Base-by-base conservation (phyloP, 2,113 vertebrate species). In the Oncorhynchus keta region DNA sequence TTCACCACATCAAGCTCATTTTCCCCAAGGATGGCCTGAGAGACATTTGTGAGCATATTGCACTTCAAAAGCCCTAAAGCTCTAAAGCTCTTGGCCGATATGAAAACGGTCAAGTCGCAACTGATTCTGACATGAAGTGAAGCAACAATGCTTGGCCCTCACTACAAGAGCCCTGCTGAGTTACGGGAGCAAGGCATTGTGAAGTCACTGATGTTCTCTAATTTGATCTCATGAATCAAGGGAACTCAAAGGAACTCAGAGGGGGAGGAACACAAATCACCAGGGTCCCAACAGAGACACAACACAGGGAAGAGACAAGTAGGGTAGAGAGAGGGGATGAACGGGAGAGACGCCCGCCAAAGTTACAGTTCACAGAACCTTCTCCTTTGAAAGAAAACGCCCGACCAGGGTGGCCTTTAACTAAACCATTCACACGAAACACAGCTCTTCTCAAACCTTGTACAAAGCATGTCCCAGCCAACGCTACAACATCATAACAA, bases 181-280 rank as follows among this genome's bases (percentile, higher is more conserved):
- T 82, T 81, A 83, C 77, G 88, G 72, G 82, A 79, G 79, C 79
- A 80, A 83, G 81, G 74, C 59, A 66, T 84, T 85, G 84, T 78
- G 75, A 76, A 74, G 81, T 77, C 79, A 70, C 70, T 83, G 86
- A 80, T 87, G 81, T 79, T 87, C 81, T 65, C 79, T 93, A 91
- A 92, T 93, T 92, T 84, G 88, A 92, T 90, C 87, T 74, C 66
- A 55, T 87, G 83, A 92, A 92, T 90, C 87, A 83, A 83, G 77
- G 81, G 76, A 77, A 89, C 83, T 85, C 83, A 89, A 81, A 80
- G 78, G 39, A 45, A 45, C 39, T 45, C 9, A 45, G 9, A 45
- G 82, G 51, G 76, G 74, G 76, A 83, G 80, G 72, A 83, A 75
- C 65, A 86, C 87, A 89, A 88, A 90, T 94, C 78, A 45, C 39